Conservation (phyloP, 2,888 invertebrate genomes). For the Luperina nickerlii region DNA sequence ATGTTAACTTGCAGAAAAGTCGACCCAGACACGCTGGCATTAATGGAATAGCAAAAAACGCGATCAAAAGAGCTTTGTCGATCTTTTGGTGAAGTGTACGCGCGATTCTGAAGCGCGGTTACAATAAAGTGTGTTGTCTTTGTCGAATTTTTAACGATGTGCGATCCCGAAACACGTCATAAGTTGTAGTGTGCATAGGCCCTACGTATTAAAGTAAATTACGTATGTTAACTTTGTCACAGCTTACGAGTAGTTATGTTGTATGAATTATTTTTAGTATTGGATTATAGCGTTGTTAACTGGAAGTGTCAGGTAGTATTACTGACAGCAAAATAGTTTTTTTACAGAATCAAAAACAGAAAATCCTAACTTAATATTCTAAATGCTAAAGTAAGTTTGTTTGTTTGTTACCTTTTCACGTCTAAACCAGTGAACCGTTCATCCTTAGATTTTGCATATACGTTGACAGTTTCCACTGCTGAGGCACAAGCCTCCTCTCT, state of each 20-base stretch:
- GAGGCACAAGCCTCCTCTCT: too few species aligned
- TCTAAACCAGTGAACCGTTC: too few species aligned
- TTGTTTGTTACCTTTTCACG: too few species aligned
- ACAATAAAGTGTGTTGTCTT: not conserved
- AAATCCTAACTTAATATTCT: too few species aligned
- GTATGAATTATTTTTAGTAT: not conserved
- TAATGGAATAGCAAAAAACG: not conserved
- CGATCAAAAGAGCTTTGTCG: not conserved
- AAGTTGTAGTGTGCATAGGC: not conserved
- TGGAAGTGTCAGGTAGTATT: not conserved
- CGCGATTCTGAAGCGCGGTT: too few species aligned
- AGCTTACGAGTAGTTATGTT: not conserved
- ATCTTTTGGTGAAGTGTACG: not conserved
- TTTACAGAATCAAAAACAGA: not conserved
- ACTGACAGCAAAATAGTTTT: not conserved
- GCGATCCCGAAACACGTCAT: not conserved
- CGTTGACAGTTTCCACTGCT: too few species aligned
- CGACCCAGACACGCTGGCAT: not conserved
- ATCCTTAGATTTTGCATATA: too few species aligned
- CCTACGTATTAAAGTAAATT: conserved; percentile 7
- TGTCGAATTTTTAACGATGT: not conserved
- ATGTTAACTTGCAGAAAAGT: not conserved
- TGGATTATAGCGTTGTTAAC: not conserved
- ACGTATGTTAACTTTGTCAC: conserved; percentile 6
- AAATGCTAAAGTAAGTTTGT: too few species aligned